Evolutionary conservation across 2,797 vertebrate species (phyloP), one percentile per base, ranked within the genome.

Genomic region (Anguilla anguilla): DNA sequence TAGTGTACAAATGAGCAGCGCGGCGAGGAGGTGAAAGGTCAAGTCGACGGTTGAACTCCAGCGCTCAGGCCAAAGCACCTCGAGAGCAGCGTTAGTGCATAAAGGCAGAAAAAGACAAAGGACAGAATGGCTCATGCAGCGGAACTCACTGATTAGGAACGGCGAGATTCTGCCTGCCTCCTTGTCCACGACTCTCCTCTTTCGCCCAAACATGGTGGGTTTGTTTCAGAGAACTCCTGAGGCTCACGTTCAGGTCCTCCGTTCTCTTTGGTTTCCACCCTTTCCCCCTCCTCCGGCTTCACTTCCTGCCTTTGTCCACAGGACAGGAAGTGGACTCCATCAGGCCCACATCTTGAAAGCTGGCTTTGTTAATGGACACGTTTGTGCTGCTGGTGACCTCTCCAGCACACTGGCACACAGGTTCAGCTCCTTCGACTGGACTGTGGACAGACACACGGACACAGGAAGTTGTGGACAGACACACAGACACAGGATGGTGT

Each of bases 261-360:
- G 1, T 72, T 31, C 67, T 9, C 6, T 72, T 72, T 11, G 6
- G 67, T 11, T 72, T 25, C 61, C 67, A n/a, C 9, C 25, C 9
- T 31, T 72, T 39, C 69, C 28, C 28, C 10, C 69, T 1, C 11
- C 25, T 3, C 69, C 28, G 11, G 69, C 69, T 74, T 74, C 69
- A 74, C 69, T 74, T 74, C 69, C 69, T 74, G 69, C 11, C 69
- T 74, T 74, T 74, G 69, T 74, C 69, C 10, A n/a, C 31, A 15
- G 11, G 6, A 35, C 69, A 74, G 69, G 69, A 74, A 74, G 31
- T 35, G 28, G 69, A 31, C 28, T 5, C 69, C 69, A 74, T 74
- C 31, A 74, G 69, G n/a, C 2, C 31, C 69, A 39, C 25, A n/a
- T 35, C 69, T 11, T 72, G 67, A 28, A 28, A 31, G 25, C 25